Base-by-base conservation (phyloP, 30 jellyfish, hydroid and myxozoan species). In the Hydractinia symbiolongicarpus region DNA sequence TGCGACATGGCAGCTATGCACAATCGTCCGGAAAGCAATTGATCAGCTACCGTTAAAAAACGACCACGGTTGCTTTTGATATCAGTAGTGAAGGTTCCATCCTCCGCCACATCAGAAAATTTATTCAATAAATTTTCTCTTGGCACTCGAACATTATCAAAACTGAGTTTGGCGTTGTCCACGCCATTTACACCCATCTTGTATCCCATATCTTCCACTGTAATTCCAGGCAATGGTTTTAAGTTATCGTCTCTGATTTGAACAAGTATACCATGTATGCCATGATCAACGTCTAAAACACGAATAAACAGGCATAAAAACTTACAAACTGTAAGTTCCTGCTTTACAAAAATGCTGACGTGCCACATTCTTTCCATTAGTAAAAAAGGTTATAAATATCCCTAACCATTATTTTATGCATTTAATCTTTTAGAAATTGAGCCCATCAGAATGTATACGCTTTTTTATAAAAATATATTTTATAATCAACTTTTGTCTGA, bases 151-250 rank as follows among this genome's bases (percentile, higher is more conserved):
- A 91, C 96, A 54, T 91, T 91, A 60, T 83, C 91, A 74, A 91
- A 91, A 83, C 91, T 62, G 81, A 89, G 82, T 78, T 90, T 85
- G 77, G 95, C 97, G 78, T 90, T 90, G 89, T 90, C 97, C 30
- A 90, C 97, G 30, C 97, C 97, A 72, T 90, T 90, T 64, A 91
- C 95, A 11, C 95, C 94, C 95, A 90, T 90, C 60, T 90, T 90
- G 87, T 81, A 78, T 3, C 97, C 97, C 97, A 90, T 90, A 78
- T 90, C 97, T 81, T 86, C 97, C 67, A 90, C 93, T 15, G 86
- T 81, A 5, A 90, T 94, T 14, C 97, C 97, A 44, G 97, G 97
- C 89, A 90, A 54, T 14, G 97, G 93, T 71, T 86, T 85, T 72
- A 90, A 82, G 53, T 81, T 71, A 85, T 85, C 94, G 62, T 86